phyloP scores from a whole-genome alignment of 2,797 vertebrate species.

The Poeciliopsis presidionis region DNA sequence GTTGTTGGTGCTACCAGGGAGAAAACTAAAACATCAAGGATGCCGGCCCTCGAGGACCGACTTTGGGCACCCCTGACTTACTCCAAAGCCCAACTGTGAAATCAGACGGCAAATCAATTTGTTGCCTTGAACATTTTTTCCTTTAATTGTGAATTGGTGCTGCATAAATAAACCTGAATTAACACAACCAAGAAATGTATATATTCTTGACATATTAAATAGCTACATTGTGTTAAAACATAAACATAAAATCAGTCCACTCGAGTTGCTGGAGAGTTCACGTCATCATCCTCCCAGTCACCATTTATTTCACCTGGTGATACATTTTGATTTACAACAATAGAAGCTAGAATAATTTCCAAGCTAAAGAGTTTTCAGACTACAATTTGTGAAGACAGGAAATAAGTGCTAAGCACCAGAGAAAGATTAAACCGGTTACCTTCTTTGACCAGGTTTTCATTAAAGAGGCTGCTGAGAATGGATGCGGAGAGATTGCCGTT shows the following conservation, averaged over 20 bases:
- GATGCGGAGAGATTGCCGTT: conserved; percentile 92
- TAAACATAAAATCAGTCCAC: background rate
- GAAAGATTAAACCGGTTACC: conserved; percentile 69
- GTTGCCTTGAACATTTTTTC: background rate
- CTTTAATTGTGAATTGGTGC: background rate
- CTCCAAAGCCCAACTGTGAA: background rate
- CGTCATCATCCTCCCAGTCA: too few species aligned
- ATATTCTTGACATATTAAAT: background rate
- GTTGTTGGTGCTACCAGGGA: too few species aligned
- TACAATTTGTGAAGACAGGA: background rate
- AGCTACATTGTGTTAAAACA: background rate
- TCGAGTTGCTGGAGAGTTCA: background rate
- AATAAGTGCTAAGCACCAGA: background rate
- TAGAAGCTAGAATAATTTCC: background rate
- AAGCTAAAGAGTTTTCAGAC: background rate
- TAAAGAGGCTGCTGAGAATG: conserved; percentile 96
- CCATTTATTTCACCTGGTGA: background rate
- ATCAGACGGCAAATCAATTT: background rate
- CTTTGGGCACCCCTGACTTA: too few species aligned
- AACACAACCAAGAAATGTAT: background rate
- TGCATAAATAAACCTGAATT: background rate
- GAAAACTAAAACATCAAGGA: too few species aligned
- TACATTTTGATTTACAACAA: conserved; percentile 5
- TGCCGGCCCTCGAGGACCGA: too few species aligned
- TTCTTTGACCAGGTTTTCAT: conserved; percentile 98